Percentiles rank a stretch among this genome's conserved stretches.
phyloP scores from a whole-genome alignment of 2,797 vertebrate genomes.

The Botia kubotai region DNA sequence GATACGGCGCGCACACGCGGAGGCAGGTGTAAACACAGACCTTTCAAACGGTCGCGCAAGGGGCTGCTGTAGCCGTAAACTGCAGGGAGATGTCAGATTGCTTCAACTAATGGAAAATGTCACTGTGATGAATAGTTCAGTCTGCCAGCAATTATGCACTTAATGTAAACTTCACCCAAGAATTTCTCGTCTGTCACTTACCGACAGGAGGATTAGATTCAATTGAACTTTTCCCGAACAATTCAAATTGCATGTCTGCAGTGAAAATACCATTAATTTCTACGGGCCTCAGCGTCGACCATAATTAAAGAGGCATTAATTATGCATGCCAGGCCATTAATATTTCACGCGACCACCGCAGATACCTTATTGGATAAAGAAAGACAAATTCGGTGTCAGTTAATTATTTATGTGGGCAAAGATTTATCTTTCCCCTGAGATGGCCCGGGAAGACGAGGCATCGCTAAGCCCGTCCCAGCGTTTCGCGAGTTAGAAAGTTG shows the following conservation, averaged over 20 bases:
- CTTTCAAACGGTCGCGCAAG: neutral
- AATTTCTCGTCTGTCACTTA: constrained; percentile 65
- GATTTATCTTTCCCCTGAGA: constrained; percentile 69
- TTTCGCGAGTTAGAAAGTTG: neutral
- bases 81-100: constrained; percentile 33
- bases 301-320: constrained; percentile 80
- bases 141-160: constrained; percentile 67
- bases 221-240: constrained; percentile 74
- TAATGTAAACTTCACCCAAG: constrained; percentile 66
- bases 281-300: constrained; percentile 61
- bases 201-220: constrained; percentile 72
- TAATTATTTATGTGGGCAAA: constrained; percentile 75
- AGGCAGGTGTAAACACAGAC: constrained; percentile 10
- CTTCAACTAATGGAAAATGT: constrained; percentile 62
- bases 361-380: constrained; percentile 77
- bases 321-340: constrained; percentile 74
- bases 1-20: constrained; percentile 13
- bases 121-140: constrained; percentile 67
- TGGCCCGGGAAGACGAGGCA: constrained; percentile 47
- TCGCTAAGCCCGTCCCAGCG: neutral
- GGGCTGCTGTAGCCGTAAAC: constrained; percentile 23
- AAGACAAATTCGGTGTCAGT: constrained; percentile 77
- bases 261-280: constrained; percentile 79
- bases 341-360: constrained; percentile 69
- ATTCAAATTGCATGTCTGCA: constrained; percentile 68